Evolutionary conservation across 1,140 invertebrate genomes (phyloP).

Genomic region (Saxidomus purpurata): DNA sequence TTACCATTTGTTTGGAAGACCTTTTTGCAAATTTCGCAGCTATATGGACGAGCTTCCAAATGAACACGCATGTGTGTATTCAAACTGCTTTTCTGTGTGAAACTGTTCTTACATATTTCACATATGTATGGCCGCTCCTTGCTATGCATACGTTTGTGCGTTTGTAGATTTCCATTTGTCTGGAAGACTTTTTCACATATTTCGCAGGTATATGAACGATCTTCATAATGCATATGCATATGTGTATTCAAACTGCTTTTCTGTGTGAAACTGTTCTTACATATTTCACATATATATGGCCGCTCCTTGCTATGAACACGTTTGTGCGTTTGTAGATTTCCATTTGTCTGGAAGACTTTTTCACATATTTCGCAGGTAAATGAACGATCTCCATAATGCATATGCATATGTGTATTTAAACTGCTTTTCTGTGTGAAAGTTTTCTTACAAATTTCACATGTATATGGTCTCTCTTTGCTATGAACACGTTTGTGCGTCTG

Average conservation of each 20-base stretch:
- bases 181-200: not conserved
- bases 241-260: not conserved
- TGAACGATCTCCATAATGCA: not conserved
- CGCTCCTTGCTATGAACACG: not conserved
- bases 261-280: not conserved
- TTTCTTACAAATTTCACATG: not conserved
- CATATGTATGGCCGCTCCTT: constrained; percentile 33
- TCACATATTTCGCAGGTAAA: not conserved
- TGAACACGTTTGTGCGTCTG: not conserved
- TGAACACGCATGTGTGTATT: constrained; percentile 22
- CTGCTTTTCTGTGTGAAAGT: not conserved
- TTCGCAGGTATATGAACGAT: not conserved
- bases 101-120: constrained; percentile 33
- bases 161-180: not conserved
- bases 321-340: not conserved
- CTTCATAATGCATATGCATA: not conserved
- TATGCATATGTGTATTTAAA: not conserved
- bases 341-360: not conserved
- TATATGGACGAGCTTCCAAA: constrained; percentile 40
- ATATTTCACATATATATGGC: not conserved
- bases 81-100: not conserved
- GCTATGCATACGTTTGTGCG: not conserved
- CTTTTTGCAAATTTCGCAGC: constrained; percentile 32
- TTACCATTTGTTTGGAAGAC: constrained; percentile 9
- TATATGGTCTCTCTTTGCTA: not conserved